phyloP scores from a whole-genome alignment of 2,113 vertebrate genomes.

The Apteryx owenii region DNA sequence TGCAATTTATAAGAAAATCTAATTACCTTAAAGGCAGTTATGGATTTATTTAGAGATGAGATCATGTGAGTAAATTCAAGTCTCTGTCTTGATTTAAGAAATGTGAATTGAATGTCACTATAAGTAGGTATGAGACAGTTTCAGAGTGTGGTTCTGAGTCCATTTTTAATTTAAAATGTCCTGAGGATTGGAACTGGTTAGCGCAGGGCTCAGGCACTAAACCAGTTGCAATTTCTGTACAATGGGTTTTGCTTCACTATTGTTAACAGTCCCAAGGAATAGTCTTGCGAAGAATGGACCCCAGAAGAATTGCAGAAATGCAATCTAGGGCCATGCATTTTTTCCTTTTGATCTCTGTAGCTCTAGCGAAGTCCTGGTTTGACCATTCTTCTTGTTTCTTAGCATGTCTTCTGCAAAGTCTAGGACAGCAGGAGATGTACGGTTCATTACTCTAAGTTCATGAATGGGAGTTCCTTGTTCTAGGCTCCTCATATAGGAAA shows the following conservation, averaged over 20 bases:
- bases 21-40: background rate
- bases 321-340: background rate
- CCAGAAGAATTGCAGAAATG: background rate
- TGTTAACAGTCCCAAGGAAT: background rate
- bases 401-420: background rate
- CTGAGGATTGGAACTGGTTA: background rate
- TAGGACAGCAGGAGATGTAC: background rate
- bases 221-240: background rate
- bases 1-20: background rate
- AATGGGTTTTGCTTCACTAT: background rate
- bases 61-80: background rate
- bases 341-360: background rate
- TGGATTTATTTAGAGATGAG: background rate
- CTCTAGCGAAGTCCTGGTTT: background rate
- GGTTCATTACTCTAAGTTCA: fast-evolving
- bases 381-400: background rate
- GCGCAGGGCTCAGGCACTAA: background rate
- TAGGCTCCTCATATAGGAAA: background rate
- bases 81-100: background rate
- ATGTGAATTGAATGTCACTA: background rate
- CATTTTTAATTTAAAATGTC: background rate
- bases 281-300: background rate
- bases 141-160: background rate
- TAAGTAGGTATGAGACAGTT: background rate
- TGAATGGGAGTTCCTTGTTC: background rate